Evolutionary conservation across 2,113 vertebrate genomes (phyloP), one percentile per base, ranked within the genome.

Genomic region (Macquaria australasica): DNA sequence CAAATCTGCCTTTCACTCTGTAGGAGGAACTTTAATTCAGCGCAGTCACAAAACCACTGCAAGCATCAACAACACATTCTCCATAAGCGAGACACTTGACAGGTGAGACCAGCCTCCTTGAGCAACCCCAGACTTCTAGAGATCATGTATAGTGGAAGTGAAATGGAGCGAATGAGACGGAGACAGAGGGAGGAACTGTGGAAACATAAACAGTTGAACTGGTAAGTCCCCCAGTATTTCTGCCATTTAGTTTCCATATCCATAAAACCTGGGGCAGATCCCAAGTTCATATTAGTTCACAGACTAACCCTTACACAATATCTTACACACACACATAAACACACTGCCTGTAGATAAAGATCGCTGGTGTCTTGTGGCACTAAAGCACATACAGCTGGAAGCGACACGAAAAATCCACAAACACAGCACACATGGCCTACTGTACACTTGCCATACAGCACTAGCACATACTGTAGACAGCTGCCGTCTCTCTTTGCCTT

Each of bases 201-300:
- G 48, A 82, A 62, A 55, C 18, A 64, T 23, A 76, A 83, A 87
- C 2, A 82, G 64, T 63, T 73, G 60, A 82, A 68, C 59, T 81
- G 20, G 12, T 80, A 69, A 64, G 37, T 56, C 74, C 59, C 72
- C 48, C 56, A 73, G 67, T 55, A 80, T 68, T 58, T 68, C 63
- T 79, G 34, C n/a, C 34, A 11, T 80, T 70, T 64, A 70, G 53
- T 83, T 88, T 88, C 83, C 81, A 82, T 66, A 43, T 66, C 16
- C 78, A 74, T 43, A 31, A 87, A 89, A 72, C 55, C 71, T 62
- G 45, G 15, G 56, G 37, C 1, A 43, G 50, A 79, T 73, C 34
- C 73, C 81, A 37, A 83, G 87, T 88, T 85, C 87, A 67, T 21
- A 50, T 69, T 21, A 41, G 79, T 81, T 87, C 63, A 77, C 28